Conservation (phyloP, 2,113 vertebrate genomes). For the Orientallactaga bullata region DNA sequence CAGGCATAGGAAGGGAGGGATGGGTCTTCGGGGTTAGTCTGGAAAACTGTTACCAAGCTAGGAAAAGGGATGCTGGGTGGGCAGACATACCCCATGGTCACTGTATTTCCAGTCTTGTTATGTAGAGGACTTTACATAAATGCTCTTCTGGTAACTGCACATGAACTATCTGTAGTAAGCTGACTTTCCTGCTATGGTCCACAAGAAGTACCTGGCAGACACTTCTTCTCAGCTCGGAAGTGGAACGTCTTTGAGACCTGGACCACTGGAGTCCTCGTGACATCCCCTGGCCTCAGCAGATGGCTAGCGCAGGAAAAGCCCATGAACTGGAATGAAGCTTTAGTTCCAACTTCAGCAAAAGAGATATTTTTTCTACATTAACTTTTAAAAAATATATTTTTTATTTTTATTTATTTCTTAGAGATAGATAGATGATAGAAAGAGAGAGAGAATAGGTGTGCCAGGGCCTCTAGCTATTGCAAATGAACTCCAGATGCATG, state of each 20-base stretch:
- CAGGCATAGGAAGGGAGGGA: too few species aligned
- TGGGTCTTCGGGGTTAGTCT: background rate
- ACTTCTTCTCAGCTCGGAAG: background rate
- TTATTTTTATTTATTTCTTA: too few species aligned
- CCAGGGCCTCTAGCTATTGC: too few species aligned
- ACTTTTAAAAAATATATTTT: background rate
- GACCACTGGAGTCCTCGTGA: background rate
- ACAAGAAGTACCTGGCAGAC: background rate
- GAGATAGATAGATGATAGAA: too few species aligned
- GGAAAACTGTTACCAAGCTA: background rate
- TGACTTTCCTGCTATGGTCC: background rate
- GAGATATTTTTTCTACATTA: slow-evolving; percentile 14
- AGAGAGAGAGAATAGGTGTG: too few species aligned
- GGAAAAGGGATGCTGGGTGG: background rate
- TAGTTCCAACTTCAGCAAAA: background rate
- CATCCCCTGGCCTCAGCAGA: background rate
- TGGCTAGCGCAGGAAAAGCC: background rate
- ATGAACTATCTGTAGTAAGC: background rate
- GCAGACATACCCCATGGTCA: background rate
- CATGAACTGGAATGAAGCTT: slow-evolving; percentile 5
- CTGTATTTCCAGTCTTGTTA: background rate
- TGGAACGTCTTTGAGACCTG: background rate
- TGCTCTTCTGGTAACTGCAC: background rate
- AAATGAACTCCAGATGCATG: too few species aligned
- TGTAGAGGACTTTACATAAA: background rate